Conservation (phyloP, 1,140 invertebrate species). For the Drosophila burlai region DNA sequence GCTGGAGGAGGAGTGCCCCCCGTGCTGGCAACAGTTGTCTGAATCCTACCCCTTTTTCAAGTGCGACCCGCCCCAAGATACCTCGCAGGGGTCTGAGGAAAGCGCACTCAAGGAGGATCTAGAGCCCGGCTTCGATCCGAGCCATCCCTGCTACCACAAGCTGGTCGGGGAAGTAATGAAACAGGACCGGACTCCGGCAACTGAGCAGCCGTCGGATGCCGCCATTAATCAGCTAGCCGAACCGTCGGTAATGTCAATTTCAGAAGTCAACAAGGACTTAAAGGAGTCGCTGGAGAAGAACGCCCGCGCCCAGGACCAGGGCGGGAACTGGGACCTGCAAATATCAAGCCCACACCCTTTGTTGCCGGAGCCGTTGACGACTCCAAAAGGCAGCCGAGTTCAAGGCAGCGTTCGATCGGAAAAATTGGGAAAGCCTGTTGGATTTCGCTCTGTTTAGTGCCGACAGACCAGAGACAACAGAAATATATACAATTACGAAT, state of each 20-base stretch:
- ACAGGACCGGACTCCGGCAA: neutral
- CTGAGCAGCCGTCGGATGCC: neutral
- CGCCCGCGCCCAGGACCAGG: neutral
- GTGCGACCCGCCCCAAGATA: neutral
- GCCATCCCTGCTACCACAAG: constrained; percentile 10
- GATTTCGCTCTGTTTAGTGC: neutral
- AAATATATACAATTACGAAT: neutral
- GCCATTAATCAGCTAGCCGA: neutral
- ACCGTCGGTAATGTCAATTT: neutral
- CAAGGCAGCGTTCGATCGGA: neutral
- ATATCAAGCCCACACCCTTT: too few relatives aligned
- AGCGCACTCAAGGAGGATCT: constrained; percentile 12
- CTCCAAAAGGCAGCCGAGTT: neutral
- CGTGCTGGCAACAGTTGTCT: neutral
- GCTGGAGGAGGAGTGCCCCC: constrained; percentile 3
- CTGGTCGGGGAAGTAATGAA: neutral
- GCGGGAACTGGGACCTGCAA: neutral
- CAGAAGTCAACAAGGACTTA: neutral
- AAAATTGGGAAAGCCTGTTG: neutral
- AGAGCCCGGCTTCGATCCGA: constrained; percentile 18
- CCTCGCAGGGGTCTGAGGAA: neutral
- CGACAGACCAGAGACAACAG: too few relatives aligned
- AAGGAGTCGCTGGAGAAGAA: neutral
- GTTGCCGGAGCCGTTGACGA: too few relatives aligned
- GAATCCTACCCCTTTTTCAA: neutral